Conservation (phyloP, 2,797 vertebrate genomes). For the Loriculus beryllinus region DNA sequence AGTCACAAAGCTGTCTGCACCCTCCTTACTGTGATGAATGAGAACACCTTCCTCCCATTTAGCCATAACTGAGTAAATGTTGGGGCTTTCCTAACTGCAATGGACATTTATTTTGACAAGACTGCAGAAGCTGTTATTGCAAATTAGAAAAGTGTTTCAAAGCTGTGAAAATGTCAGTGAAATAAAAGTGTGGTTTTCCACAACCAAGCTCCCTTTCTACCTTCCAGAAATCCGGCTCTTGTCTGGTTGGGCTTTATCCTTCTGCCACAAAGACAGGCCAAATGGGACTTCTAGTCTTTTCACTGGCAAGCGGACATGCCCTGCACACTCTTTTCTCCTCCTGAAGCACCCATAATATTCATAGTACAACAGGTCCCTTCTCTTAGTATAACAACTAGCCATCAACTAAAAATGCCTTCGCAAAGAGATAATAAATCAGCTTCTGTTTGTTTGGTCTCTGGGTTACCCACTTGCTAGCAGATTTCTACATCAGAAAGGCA, state of each 20-base stretch:
- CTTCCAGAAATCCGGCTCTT: neutral
- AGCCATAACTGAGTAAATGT: neutral
- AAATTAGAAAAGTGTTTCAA: neutral
- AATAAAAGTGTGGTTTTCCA: neutral
- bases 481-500: neutral
- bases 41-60: neutral
- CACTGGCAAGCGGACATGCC: neutral
- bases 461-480: neutral
- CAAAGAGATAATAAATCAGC: neutral
- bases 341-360: neutral
- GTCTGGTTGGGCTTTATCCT: neutral
- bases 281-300: neutral
- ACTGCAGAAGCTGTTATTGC: neutral
- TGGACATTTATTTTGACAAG: neutral
- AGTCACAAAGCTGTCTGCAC: neutral
- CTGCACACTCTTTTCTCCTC: neutral
- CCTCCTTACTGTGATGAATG: neutral
- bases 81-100: neutral
- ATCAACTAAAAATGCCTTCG: neutral
- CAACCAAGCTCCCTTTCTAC: neutral
- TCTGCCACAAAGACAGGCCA: neutral
- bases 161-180: constrained; percentile 3
- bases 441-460: neutral
- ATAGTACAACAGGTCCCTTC: neutral
- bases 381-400: neutral